Evolutionary conservation across 2,797 vertebrate species (phyloP).

Genomic region (Halcyon badia): DNA sequence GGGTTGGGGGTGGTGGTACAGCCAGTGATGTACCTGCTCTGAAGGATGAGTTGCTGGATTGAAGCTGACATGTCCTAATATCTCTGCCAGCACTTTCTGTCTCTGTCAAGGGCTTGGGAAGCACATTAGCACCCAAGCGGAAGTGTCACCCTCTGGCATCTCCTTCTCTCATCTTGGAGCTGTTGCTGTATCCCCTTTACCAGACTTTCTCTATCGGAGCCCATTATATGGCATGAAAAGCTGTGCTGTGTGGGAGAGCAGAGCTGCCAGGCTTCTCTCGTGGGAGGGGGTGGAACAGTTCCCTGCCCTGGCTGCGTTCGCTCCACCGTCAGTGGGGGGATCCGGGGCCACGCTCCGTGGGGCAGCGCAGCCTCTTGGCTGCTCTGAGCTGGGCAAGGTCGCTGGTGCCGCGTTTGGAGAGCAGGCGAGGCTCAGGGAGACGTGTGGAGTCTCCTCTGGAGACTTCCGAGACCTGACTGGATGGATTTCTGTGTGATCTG

Average conservation of each 20-base stretch:
- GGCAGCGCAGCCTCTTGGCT: background rate
- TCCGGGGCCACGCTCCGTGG: accelerated
- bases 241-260: background rate
- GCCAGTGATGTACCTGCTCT: conserved; percentile 23
- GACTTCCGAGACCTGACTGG: too few species aligned
- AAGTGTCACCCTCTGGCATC: conserved; percentile 76
- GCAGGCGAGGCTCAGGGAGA: background rate
- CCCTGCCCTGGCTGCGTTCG: background rate
- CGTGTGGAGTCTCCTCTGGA: background rate
- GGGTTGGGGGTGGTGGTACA: background rate
- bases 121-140: conserved; percentile 35
- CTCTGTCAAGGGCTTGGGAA: conserved; percentile 24
- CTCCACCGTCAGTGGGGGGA: accelerated
- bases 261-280: background rate
- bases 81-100: conserved; percentile 58
- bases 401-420: accelerated
- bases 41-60: conserved; percentile 65
- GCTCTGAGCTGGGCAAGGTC: background rate
- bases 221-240: background rate
- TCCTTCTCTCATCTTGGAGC: conserved; percentile 44
- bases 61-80: conserved; percentile 48
- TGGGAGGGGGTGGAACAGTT: accelerated
- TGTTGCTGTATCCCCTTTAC: background rate
- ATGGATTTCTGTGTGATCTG: too few species aligned
- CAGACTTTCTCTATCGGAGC: conserved; percentile 39